Evolutionary conservation across 2,888 invertebrate species (phyloP).

Genomic region (Priocnemis perturbator): DNA sequence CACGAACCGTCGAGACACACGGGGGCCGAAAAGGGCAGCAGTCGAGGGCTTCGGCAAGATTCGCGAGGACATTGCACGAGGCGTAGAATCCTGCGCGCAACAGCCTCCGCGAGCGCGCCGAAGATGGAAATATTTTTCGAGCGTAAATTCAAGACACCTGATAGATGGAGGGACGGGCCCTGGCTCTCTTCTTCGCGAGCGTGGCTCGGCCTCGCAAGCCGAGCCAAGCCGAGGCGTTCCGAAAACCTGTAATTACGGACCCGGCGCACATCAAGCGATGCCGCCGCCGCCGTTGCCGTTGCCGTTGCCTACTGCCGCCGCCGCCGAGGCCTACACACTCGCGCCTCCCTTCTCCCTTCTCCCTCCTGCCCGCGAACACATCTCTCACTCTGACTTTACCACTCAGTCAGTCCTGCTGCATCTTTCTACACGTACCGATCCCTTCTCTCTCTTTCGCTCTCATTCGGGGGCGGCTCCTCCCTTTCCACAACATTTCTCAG

Average conservation of each 20-base stretch:
- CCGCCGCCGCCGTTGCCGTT: slow-evolving; percentile 59
- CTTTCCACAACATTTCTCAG: slow-evolving; percentile 29
- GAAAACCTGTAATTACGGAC: slow-evolving; percentile 75
- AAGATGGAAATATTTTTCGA: too few species aligned
- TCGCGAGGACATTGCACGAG: too few species aligned
- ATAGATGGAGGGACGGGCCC: slow-evolving; percentile 66
- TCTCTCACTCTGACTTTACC: slow-evolving; percentile 20
- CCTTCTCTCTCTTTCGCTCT: slow-evolving; percentile 14
- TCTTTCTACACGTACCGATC: slow-evolving; percentile 13
- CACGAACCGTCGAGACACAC: too few species aligned
- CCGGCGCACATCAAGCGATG: slow-evolving; percentile 74
- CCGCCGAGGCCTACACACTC: slow-evolving; percentile 32
- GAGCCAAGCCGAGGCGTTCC: slow-evolving; percentile 59
- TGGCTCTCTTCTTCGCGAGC: slow-evolving; percentile 64
- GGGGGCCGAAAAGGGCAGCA: too few species aligned
- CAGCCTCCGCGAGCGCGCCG: too few species aligned
- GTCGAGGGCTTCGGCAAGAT: too few species aligned
- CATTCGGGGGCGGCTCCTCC: slow-evolving; percentile 12
- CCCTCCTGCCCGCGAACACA: slow-evolving; percentile 2
- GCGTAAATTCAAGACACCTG: slow-evolving; percentile 28
- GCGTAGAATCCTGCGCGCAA: too few species aligned
- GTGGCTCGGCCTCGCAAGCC: slow-evolving; percentile 49
- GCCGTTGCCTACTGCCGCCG: slow-evolving; percentile 32
- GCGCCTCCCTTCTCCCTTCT: slow-evolving; percentile 28
- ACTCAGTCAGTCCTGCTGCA: neutral